phyloP scores from a whole-genome alignment of 2,888 invertebrate species.

The Nemotelus pantherinus region DNA sequence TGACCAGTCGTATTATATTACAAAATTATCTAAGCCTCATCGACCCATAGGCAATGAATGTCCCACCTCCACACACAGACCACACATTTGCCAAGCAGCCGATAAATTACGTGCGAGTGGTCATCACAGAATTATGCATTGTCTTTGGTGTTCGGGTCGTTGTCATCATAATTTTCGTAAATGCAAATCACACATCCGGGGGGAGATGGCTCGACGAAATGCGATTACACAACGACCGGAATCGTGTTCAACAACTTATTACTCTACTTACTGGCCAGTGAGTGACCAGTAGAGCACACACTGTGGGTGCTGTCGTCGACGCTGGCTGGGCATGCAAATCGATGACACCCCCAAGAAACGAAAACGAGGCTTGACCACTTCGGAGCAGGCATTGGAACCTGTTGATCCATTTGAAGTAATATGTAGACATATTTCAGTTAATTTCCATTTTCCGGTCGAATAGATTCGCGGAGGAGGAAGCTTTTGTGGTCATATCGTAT shows the following conservation, averaged over 20 bases:
- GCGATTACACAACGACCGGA: constrained; percentile 32
- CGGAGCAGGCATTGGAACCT: constrained; percentile 22
- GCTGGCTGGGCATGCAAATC: too few species aligned
- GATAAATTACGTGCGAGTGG: too few species aligned
- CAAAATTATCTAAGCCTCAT: too few species aligned
- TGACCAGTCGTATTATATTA: too few species aligned
- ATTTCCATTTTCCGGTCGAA: constrained; percentile 43
- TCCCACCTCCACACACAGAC: too few species aligned
- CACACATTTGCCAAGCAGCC: too few species aligned
- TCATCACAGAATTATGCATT: too few species aligned
- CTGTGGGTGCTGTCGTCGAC: too few species aligned
- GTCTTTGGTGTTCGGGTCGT: constrained; percentile 12
- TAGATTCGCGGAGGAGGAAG: neutral
- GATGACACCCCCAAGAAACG: too few species aligned
- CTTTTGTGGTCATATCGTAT: too few species aligned
- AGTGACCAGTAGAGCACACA: neutral
- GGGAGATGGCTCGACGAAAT: neutral
- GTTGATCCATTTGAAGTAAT: constrained; percentile 42
- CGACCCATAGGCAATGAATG: too few species aligned
- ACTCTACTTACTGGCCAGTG: constrained; percentile 7
- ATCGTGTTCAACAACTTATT: constrained; percentile 24
- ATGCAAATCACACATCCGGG: constrained; percentile 26
- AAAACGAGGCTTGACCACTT: neutral
- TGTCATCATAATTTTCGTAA: constrained; percentile 34
- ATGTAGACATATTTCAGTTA: constrained; percentile 5